phyloP scores from a whole-genome alignment of 2,113 vertebrate species.

The Oxyura jamaicensis region DNA sequence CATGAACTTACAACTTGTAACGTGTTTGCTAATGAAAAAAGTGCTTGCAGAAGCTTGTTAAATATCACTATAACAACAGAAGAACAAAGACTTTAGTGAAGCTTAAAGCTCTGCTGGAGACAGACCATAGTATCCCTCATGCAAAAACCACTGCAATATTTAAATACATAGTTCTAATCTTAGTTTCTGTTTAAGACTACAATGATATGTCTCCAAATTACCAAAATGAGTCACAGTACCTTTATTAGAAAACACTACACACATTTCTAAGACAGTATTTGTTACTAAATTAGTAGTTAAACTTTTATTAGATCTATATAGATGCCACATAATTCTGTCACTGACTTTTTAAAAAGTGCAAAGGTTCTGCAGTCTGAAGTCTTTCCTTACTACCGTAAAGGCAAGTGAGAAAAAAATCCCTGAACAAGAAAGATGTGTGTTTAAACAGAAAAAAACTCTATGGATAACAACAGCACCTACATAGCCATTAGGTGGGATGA shows the following conservation, averaged over 20 bases:
- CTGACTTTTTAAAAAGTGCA: background rate
- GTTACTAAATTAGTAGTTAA: background rate
- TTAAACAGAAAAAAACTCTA: background rate
- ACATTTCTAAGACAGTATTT: background rate
- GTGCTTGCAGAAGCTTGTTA: background rate
- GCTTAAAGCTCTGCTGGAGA: background rate
- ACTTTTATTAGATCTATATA: background rate
- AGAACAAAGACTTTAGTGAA: background rate
- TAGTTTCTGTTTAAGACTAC: background rate
- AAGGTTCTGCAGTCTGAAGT: background rate
- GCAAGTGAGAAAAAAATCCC: background rate
- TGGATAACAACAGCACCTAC: background rate
- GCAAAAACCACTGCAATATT: background rate
- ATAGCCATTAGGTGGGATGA: background rate
- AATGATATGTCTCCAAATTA: background rate
- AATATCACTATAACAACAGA: background rate
- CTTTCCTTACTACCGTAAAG: background rate
- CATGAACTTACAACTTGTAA: background rate
- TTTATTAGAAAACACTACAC: background rate
- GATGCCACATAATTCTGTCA: background rate
- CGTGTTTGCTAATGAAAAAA: background rate
- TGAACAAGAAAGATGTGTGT: background rate
- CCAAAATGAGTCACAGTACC: background rate
- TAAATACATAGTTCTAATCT: background rate
- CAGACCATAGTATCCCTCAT: rapidly evolving